Percentiles rank a stretch among this genome's conserved stretches.
Evolutionary conservation across 2,113 vertebrate species (phyloP).

Genomic region (Irena cyanogastra): DNA sequence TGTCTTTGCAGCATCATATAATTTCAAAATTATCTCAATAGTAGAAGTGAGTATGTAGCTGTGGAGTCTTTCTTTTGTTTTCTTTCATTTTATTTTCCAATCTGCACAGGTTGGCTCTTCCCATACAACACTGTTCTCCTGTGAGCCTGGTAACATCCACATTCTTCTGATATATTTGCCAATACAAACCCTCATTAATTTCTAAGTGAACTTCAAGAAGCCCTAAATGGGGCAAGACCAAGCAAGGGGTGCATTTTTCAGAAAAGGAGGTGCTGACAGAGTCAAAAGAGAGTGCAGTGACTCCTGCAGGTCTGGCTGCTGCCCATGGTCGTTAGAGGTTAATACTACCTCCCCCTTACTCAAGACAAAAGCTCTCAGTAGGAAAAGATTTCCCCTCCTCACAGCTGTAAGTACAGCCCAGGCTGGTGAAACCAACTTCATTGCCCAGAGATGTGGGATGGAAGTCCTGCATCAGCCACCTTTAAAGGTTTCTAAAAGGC

Average conservation of each 20-base stretch:
- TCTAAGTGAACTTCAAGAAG: not conserved
- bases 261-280: not conserved
- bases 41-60: not conserved
- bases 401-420: not conserved
- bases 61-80: not conserved
- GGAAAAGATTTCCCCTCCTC: not conserved
- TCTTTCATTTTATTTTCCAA: not conserved
- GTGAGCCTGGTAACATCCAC: not conserved
- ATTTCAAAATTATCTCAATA: not conserved
- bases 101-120: not conserved
- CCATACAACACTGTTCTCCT: not conserved
- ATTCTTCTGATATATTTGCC: not conserved
- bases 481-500: not conserved
- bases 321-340: not conserved
- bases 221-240: not conserved
- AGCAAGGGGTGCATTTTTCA: not conserved
- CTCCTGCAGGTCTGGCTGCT: not conserved
- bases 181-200: not conserved
- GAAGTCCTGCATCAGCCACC: not conserved
- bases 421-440: not conserved
- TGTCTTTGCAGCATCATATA: not conserved
- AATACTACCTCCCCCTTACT: not conserved
- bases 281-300: not conserved
- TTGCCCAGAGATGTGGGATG: not conserved
- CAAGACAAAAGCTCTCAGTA: not conserved